A percentile compares a stretch with the other conserved stretches of the same genome.
phyloP scores from a whole-genome alignment of 2,888 invertebrate species.

The Lithophane leautieri region DNA sequence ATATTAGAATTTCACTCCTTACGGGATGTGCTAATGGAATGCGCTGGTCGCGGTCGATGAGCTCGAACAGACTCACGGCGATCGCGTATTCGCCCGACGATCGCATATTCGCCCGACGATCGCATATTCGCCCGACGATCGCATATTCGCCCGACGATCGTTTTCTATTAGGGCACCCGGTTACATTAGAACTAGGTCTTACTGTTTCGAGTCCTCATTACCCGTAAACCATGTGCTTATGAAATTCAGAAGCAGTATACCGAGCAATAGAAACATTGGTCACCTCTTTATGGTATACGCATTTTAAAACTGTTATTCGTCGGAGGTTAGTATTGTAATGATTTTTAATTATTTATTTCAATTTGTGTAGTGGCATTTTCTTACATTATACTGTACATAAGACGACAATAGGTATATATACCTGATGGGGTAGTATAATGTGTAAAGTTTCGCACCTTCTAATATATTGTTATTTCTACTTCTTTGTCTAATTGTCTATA shows the following conservation, averaged over 20 bases:
- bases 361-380: slow-evolving; percentile 44
- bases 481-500: slow-evolving; percentile 48
- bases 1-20: not conserved
- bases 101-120: not conserved
- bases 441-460: slow-evolving; percentile 55
- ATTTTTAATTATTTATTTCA: slow-evolving; percentile 48
- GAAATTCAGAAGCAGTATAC: not conserved
- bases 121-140: too few relatives aligned
- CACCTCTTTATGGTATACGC: not conserved
- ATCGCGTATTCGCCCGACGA: not conserved
- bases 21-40: not conserved
- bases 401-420: slow-evolving; percentile 41
- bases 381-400: slow-evolving; percentile 55
- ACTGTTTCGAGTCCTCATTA: not conserved
- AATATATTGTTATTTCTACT: slow-evolving; percentile 44
- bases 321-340: slow-evolving; percentile 31
- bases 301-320: slow-evolving; percentile 25
- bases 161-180: not conserved
- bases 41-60: not conserved
- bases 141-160: not conserved
- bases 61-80: not conserved
- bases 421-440: slow-evolving; percentile 55
- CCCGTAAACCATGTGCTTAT: not conserved
- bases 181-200: not conserved
- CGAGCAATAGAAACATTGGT: not conserved